Conservation (phyloP, 2,888 invertebrate genomes). For the Hydraecia micacea region DNA sequence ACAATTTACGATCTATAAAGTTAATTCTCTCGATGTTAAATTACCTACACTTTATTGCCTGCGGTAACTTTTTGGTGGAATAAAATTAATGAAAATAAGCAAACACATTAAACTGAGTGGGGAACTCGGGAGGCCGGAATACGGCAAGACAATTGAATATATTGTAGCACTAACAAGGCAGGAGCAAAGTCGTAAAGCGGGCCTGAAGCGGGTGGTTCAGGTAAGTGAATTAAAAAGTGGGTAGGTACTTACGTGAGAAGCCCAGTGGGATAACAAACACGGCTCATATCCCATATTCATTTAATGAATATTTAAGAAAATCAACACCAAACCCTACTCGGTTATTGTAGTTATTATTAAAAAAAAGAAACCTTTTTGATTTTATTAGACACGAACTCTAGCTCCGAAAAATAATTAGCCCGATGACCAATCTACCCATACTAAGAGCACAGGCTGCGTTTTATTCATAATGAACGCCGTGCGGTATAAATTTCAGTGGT, state of each 20-base stretch:
- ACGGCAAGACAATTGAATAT: conserved; percentile 71
- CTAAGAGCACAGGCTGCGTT: conserved; percentile 10
- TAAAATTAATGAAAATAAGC: conserved; percentile 70
- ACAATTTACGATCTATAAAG: conserved; percentile 60
- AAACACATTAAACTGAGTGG: conserved; percentile 70
- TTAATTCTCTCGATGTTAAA: conserved; percentile 57
- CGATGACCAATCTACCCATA: background rate
- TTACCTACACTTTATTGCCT: conserved; percentile 63
- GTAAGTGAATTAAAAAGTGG: conserved; percentile 76
- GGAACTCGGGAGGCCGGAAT: conserved; percentile 59
- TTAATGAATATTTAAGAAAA: conserved; percentile 34
- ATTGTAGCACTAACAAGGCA: conserved; percentile 71
- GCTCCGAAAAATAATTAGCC: conserved; percentile 1
- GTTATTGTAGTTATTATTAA: conserved; percentile 7
- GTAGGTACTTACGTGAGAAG: conserved; percentile 54
- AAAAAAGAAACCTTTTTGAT: background rate
- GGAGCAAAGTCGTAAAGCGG: conserved; percentile 73
- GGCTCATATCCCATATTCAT: conserved; percentile 39
- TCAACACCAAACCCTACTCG: background rate
- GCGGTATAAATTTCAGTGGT: conserved; percentile 39
- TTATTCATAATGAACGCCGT: conserved; percentile 37
- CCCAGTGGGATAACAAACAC: conserved; percentile 40
- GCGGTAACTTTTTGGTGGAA: conserved; percentile 60
- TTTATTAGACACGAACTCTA: background rate
- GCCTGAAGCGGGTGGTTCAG: conserved; percentile 65